Evolutionary conservation across 30 jellyfish, hydroid and myxozoan species (phyloP).

Genomic region (Sanderia malayensis): DNA sequence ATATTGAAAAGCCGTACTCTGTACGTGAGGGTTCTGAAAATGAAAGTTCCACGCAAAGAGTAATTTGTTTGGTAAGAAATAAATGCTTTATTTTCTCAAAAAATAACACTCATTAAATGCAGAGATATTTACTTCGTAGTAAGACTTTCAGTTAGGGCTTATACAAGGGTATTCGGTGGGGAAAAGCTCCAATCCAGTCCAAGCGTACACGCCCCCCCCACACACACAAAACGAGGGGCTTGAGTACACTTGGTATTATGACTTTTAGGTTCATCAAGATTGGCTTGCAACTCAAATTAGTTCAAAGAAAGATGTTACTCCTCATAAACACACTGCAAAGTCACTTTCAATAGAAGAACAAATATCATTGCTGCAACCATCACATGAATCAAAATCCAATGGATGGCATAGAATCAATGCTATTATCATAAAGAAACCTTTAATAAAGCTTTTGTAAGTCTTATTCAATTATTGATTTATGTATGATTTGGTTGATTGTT

Average conservation of each 20-base stretch:
- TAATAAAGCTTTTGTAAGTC: slow-evolving; percentile 35
- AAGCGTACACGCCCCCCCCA: too few species aligned
- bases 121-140: too few species aligned
- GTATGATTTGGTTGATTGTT: too few species aligned
- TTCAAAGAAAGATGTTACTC: slow-evolving; percentile 4
- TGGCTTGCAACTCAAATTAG: slow-evolving; percentile 47
- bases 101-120: too few species aligned
- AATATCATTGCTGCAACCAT: slow-evolving; percentile 48
- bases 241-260: too few species aligned
- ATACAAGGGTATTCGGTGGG: too few species aligned
- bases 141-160: too few species aligned
- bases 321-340: slow-evolving; percentile 24
- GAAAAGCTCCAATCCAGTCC: too few species aligned
- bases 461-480: too few species aligned
- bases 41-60: slow-evolving; percentile 30
- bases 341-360: slow-evolving; percentile 33
- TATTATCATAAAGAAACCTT: slow-evolving; percentile 44
- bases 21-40: not conserved
- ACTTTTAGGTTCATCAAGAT: slow-evolving; percentile 17
- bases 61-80: slow-evolving; percentile 52
- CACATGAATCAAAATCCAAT: slow-evolving; percentile 23
- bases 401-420: slow-evolving; percentile 56
- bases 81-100: too few species aligned
- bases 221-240: too few species aligned
- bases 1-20: slow-evolving; percentile 35